Evolutionary conservation across 2,113 vertebrate species (phyloP), one percentile per base, ranked within the genome.

Genomic region (Boleophthalmus pectinirostris): DNA sequence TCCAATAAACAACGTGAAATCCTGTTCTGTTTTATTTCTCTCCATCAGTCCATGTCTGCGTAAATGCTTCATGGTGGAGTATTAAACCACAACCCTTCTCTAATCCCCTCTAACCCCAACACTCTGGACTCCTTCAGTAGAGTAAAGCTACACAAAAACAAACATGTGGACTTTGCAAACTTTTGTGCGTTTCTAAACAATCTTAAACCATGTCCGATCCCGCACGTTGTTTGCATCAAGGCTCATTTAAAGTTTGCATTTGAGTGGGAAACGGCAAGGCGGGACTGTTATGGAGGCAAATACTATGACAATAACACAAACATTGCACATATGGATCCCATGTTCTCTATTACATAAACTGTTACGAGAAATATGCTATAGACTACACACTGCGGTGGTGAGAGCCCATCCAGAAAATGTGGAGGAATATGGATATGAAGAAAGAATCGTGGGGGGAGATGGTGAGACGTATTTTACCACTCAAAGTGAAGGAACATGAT

Each of bases 31-130:
- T 43, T 43, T 43, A 43, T 43, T n/a, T 43, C 38, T 43, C 38
- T 43, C 38, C 4, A 43, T 43, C 38, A 10, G 10, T 43, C 38
- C 38, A 43, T 43, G 38, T 43, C 38, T 9, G 1, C 1, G 9
- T 43, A 10, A 43, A 9, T 10, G 16, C 16, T 20, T 20, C 47
- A 51, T 51, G 46, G 47, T 51, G 6, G 47, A 18, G 47, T 43
- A 43, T 43, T 10, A 43, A 10, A 43, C 38, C 38, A 43, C 38
- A 43, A 43, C 47, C 47, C 5, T 7, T 5, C 7, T 20, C 16
- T 51, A 16, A 20, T 51, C 47, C 16, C 75, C 86, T 74, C 87
- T 90, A n/a, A 54, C 5, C 51, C 20, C 46, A 47, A 3, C 14
- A 3, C 14, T 47, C 9, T 47, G 46, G 12, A 3, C 46, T 47